Percentiles rank a stretch among this genome's conserved stretches.
phyloP scores from a whole-genome alignment of 2,113 vertebrate species.

The Indicator indicator region DNA sequence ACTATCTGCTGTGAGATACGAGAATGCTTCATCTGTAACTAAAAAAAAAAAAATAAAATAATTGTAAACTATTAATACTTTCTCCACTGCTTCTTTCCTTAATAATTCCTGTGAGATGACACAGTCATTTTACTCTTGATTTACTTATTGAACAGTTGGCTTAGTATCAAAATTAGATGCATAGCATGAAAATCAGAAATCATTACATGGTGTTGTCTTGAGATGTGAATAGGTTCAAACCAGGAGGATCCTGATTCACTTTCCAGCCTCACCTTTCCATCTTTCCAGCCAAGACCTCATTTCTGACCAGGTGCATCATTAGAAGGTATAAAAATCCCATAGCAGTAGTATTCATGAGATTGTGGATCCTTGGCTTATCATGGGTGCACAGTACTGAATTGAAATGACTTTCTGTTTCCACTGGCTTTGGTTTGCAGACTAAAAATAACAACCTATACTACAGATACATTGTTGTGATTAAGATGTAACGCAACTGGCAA shows the following conservation, averaged over 20 bases:
- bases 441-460: not conserved
- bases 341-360: not conserved
- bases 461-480: not conserved
- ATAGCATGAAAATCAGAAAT: not conserved
- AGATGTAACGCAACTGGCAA: not conserved
- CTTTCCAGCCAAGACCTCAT: not conserved
- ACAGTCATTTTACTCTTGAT: not conserved
- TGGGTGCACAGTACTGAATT: not conserved
- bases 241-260: not conserved
- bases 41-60: not conserved
- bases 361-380: not conserved
- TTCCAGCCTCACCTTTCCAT: not conserved
- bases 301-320: not conserved
- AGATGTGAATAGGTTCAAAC: not conserved
- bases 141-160: not conserved
- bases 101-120: not conserved
- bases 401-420: not conserved
- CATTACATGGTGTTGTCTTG: not conserved
- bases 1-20: not conserved
- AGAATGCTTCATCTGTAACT: not conserved
- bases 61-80: not conserved
- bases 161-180: not conserved
- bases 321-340: not conserved
- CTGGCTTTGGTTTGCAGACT: not conserved
- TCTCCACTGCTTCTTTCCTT: not conserved